These are phyloP conservation scores for Macrochelys suwanniensis DNA, from an alignment of 2,797 vertebrate genomes.

Conservation along the genomic window DNA sequence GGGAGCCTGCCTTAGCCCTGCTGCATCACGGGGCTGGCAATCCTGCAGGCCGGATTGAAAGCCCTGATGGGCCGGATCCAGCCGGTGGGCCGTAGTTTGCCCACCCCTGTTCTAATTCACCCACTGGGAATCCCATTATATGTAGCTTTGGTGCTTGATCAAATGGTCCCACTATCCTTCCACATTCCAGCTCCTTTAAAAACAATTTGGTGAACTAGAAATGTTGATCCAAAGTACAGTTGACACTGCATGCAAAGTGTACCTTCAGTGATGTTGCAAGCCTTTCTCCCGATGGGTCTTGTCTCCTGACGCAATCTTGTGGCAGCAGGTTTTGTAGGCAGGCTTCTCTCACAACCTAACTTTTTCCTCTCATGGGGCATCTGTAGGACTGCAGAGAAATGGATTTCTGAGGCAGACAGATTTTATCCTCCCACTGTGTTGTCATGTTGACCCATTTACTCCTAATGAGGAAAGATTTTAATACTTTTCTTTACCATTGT, in stretches of 20 bases:
- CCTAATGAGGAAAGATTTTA: conserved; percentile 61
- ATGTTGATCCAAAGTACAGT: conserved; percentile 30
- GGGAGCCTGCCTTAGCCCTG: too few species aligned
- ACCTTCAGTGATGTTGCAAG: conserved; percentile 53
- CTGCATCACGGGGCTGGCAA: too few species aligned
- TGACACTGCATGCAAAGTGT: conserved; percentile 20
- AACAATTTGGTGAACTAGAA: conserved; percentile 16
- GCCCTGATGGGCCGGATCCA: too few species aligned
- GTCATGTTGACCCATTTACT: conserved; percentile 73
- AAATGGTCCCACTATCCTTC: conserved; percentile 23
- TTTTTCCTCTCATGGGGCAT: conserved; percentile 76
- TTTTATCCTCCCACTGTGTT: conserved; percentile 77
- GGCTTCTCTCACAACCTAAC: conserved; percentile 72
- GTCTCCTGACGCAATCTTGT: conserved; percentile 71
- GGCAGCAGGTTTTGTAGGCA: conserved; percentile 78
- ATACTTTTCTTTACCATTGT: conserved; percentile 63
- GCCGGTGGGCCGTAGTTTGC: too few species aligned
- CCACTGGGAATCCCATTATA: accelerated
- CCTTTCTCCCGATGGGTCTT: not conserved
- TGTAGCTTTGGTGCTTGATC: not conserved
- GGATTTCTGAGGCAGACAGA: conserved; percentile 72
- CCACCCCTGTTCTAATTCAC: not conserved
- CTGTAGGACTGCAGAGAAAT: conserved; percentile 74
- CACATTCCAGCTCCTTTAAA: conserved; percentile 1
- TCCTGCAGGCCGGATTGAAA: too few species aligned